Base-by-base conservation (phyloP, 2,797 vertebrate species). In the Bucorvus abyssinicus region DNA sequence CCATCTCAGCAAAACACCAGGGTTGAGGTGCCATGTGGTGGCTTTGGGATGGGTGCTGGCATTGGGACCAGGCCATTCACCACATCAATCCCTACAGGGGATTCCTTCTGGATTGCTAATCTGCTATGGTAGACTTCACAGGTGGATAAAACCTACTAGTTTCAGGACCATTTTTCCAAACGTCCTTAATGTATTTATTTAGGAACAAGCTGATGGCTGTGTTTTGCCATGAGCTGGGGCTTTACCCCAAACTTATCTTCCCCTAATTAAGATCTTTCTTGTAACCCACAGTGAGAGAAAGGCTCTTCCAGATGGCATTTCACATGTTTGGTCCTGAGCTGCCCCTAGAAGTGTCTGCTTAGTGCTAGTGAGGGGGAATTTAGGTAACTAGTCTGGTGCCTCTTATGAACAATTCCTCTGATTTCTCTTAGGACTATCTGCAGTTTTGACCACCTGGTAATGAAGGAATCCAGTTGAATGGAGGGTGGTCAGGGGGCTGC, bases 61-160 rank as follows among this genome's bases (percentile, higher is more conserved):
- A 67, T 84, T 0, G 0, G 10, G 14, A 60, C 0, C 0, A 5
- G 52, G n/a, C 70, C 2, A 0, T 40, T 27, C 9, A 32, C 26
- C 20, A 32, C 3, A 0, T 47, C 30, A 44, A 40, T 61, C 53
- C 42, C 29, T 52, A 32, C 16, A 29, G n/a, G 8, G 16, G 3
- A 36, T 29, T 77, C 38, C 14, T 52, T 52, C n/a, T 47, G 67
- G 19, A 22, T 82, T 1, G 1, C 42, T 50, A 42, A 67, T 29
- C 32, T 81, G 59, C 20, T 24, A 32, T 2, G 6, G 44, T 17
- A 49, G 22, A 50, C 49, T 73, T 63, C 65, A 57, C 30, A 77
- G 30, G 22, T 57, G 38, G 49, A 57, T 68, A 71, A 90, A 67
- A 52, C 29, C 32, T 30, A 3, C 22, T 24, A 7, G 18, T 32